Evolutionary conservation across 1,140 invertebrate species (phyloP).

Genomic region (Drosophila melanogaster): DNA sequence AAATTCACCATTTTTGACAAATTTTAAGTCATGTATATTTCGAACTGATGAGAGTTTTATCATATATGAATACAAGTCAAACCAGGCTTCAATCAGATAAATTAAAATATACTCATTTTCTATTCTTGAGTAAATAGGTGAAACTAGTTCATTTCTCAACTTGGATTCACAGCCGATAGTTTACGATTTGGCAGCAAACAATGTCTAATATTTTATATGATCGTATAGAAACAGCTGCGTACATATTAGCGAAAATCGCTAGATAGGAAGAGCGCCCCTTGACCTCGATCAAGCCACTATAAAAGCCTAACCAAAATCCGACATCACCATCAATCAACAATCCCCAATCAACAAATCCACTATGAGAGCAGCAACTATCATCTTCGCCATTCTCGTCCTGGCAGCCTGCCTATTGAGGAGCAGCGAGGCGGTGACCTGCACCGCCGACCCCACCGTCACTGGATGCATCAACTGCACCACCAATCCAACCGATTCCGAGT

Average conservation of each 20-base stretch:
- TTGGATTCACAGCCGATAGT: not conserved
- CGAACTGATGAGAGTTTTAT: too few relatives aligned
- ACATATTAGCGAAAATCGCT: constrained; percentile 7
- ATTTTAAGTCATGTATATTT: too few relatives aligned
- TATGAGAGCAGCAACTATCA: constrained; percentile 15
- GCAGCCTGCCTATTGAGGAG: constrained; percentile 8
- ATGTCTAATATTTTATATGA: not conserved
- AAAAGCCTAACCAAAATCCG: constrained; percentile 12
- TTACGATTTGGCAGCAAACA: constrained; percentile 14
- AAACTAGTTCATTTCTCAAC: not conserved
- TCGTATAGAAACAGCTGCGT: constrained; percentile 37
- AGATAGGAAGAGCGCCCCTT: not conserved
- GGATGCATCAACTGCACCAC: constrained; percentile 30
- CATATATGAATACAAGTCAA: not conserved
- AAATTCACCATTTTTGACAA: too few relatives aligned
- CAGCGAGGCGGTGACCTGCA: constrained; percentile 40
- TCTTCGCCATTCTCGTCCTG: constrained; percentile 21
- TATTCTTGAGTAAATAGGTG: too few relatives aligned
- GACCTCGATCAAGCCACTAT: constrained; percentile 29
- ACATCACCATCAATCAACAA: constrained; percentile 23
- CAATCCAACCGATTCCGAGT: not conserved
- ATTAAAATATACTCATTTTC: too few relatives aligned
- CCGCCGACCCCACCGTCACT: constrained; percentile 1
- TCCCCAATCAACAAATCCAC: constrained; percentile 7
- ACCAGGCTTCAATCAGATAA: too few relatives aligned